phyloP scores from a whole-genome alignment of 2,888 invertebrate genomes.

The Orthonevra nobilis region DNA sequence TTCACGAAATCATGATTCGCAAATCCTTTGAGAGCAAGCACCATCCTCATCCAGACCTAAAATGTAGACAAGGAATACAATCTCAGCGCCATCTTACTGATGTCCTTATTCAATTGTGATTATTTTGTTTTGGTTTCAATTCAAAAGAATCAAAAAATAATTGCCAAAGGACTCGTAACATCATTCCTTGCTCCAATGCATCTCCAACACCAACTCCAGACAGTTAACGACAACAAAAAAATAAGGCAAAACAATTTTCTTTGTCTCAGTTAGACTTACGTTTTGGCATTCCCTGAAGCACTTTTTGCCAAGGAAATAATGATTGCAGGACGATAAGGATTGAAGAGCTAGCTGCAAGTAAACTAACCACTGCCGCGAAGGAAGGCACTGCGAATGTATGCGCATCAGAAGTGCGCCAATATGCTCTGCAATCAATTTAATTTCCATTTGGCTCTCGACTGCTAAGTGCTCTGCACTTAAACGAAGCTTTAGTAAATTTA shows the following conservation, averaged over 20 bases:
- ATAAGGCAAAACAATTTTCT: constrained; percentile 1
- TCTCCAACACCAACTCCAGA: not conserved
- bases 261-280: constrained; percentile 34
- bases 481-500: constrained; percentile 32
- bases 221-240: not conserved
- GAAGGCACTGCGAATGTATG: constrained; percentile 28
- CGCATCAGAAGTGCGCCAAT: constrained; percentile 68
- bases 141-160: not conserved
- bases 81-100: too few species aligned
- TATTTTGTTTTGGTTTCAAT: too few species aligned
- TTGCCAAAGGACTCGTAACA: not conserved
- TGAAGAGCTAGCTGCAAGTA: not conserved
- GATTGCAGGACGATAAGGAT: not conserved
- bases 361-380: too few species aligned
- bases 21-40: too few species aligned
- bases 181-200: not conserved
- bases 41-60: too few species aligned
- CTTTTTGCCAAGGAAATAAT: constrained; percentile 33
- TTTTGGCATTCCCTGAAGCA: constrained; percentile 21
- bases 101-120: too few species aligned
- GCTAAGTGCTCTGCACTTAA: constrained; percentile 55
- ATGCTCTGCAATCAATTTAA: constrained; percentile 67
- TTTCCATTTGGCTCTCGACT: constrained; percentile 68
- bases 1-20: too few species aligned
- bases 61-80: too few species aligned